Evolutionary conservation across 2,888 invertebrate species (phyloP).

Genomic region (Chymomyza caudatula): DNA sequence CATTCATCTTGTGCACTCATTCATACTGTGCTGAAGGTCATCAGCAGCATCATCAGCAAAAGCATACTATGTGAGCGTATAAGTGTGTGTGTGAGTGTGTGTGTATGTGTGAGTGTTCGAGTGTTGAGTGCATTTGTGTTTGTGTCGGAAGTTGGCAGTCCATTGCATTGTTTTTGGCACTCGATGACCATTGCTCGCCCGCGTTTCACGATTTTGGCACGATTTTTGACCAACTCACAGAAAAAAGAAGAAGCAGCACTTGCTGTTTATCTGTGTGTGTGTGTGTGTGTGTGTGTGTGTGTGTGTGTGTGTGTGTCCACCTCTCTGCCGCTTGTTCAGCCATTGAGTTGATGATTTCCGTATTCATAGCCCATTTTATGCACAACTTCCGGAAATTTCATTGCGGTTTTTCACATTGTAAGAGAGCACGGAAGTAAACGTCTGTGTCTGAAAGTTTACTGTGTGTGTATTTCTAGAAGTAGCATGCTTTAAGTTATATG

Average conservation of each 20-base stretch:
- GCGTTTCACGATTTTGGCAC: conserved; percentile 45
- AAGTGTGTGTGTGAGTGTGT: neutral
- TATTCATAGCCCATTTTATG: conserved; percentile 76
- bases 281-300: too few relatives aligned
- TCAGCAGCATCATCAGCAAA: conserved; percentile 21
- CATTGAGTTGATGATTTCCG: conserved; percentile 76
- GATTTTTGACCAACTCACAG: conserved; percentile 21
- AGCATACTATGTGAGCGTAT: conserved; percentile 8
- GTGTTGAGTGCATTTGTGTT: conserved; percentile 6
- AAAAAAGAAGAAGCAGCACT: neutral
- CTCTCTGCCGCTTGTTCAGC: conserved; percentile 51
- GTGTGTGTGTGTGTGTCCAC: too few relatives aligned
- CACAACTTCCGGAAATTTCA: conserved; percentile 75
- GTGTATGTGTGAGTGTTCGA: neutral
- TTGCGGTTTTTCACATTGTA: conserved; percentile 64
- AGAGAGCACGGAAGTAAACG: conserved; percentile 50
- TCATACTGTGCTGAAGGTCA: conserved; percentile 33
- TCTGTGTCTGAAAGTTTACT: neutral
- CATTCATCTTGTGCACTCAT: conserved; percentile 22
- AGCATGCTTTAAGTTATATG: too few relatives aligned
- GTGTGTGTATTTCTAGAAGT: neutral
- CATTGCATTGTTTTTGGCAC: conserved; percentile 64
- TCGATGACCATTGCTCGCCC: neutral
- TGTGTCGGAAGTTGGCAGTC: conserved; percentile 71
- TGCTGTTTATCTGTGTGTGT: too few relatives aligned